A percentile compares a stretch with the other conserved stretches of the same genome.
Conservation (phyloP, 1,140 invertebrate genomes). For the Bombus turneri region DNA sequence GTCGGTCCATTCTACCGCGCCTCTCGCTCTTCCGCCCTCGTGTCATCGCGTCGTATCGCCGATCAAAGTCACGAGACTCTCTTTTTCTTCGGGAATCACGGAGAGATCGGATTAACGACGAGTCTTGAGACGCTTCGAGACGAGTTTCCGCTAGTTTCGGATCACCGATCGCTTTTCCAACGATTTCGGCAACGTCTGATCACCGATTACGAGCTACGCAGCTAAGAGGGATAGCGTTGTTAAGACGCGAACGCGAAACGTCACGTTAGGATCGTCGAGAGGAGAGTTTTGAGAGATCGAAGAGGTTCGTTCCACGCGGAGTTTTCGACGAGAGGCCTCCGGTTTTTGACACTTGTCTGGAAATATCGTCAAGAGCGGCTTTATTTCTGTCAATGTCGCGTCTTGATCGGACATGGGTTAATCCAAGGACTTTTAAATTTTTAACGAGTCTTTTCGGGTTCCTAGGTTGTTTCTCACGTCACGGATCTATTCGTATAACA, state of each 20-base stretch:
- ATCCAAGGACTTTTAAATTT: not conserved
- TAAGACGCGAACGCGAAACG: not conserved
- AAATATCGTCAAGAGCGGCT: too few species aligned
- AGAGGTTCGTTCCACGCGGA: not conserved
- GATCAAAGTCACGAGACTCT: constrained; percentile 58
- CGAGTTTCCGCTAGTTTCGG: not conserved
- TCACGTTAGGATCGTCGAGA: not conserved
- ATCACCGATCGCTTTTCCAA: not conserved
- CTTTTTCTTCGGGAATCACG: not conserved
- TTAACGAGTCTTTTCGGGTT: not conserved
- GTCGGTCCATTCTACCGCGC: constrained; percentile 41
- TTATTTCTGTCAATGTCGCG: not conserved
- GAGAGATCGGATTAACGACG: constrained; percentile 57
- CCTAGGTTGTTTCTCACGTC: too few species aligned
- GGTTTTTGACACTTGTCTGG: not conserved
- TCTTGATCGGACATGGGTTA: too few species aligned
- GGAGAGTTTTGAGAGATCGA: not conserved
- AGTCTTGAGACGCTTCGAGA: constrained; percentile 12
- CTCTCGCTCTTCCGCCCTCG: not conserved
- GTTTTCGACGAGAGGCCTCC: not conserved
- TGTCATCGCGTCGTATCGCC: constrained; percentile 51
- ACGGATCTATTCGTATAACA: not conserved
- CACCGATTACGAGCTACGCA: not conserved
- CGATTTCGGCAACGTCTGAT: not conserved
- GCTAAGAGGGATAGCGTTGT: not conserved